A percentile compares a stretch with the other conserved stretches of the same genome.
Evolutionary conservation across 2,888 invertebrate genomes (phyloP).

Genomic region (Slavum lentiscoides): DNA sequence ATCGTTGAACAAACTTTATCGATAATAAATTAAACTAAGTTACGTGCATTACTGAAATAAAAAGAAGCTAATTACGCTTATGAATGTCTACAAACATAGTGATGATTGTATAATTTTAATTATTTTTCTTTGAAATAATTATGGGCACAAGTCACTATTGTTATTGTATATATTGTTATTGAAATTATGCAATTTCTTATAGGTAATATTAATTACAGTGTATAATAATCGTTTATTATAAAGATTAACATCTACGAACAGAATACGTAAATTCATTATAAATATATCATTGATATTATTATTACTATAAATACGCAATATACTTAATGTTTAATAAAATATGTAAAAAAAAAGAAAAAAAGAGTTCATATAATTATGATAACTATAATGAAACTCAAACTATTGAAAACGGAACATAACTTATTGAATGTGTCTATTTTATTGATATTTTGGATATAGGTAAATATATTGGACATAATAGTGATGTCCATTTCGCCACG

Average conservation of each 20-base stretch:
- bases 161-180: background rate
- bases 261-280: background rate
- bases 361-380: background rate
- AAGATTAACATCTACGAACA: background rate
- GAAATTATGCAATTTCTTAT: too few species aligned
- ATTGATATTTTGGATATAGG: background rate
- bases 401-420: background rate
- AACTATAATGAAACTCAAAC: background rate
- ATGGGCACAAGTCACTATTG: conserved; percentile 25
- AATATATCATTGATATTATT: too few species aligned
- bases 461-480: background rate
- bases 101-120: conserved; percentile 31
- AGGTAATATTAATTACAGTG: too few species aligned
- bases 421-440: background rate
- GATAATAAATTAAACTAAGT: background rate
- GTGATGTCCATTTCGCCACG: background rate
- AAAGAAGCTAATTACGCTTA: background rate
- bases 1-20: background rate
- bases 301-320: too few species aligned
- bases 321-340: too few species aligned
- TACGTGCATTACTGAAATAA: background rate
- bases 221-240: background rate
- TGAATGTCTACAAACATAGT: background rate
- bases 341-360: too few species aligned
- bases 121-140: conserved; percentile 3